These are phyloP conservation scores for Synodontis membranacea DNA, from an alignment of 2,113 vertebrate species.

Conservation along the genomic window DNA sequence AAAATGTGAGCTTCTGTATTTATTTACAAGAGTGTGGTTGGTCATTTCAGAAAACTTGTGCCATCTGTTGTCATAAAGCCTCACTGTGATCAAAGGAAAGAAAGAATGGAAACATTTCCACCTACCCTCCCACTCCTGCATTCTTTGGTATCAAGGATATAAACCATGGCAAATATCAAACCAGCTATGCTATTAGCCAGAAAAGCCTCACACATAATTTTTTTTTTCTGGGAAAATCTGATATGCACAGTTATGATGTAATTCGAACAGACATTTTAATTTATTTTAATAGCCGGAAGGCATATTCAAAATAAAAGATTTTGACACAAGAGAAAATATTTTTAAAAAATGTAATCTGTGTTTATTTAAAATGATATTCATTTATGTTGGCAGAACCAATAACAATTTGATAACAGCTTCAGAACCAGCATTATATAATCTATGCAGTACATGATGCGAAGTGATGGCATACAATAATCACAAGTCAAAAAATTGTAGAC, in stretches of 20 bases:
- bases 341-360: conserved; percentile 6
- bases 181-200: conserved; percentile 46
- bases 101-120: conserved; percentile 14
- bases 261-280: no score
- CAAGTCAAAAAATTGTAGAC: conserved; percentile 32
- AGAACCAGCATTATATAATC: conserved; percentile 13
- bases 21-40: conserved; percentile 53
- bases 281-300: conserved; percentile 26
- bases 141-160: conserved; percentile 60
- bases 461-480: conserved; percentile 30
- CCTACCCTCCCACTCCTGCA: conserved; percentile 43
- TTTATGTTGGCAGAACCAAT: conserved; percentile 9
- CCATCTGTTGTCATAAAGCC: conserved; percentile 32
- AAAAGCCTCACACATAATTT: not conserved
- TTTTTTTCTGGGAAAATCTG: not conserved
- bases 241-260: not conserved
- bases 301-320: conserved; percentile 21
- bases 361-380: conserved; percentile 13
- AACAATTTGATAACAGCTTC: not conserved
- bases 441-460: not conserved
- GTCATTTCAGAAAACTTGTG: conserved; percentile 49
- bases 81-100: conserved; percentile 20
- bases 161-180: conserved; percentile 59
- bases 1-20: not conserved
- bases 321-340: not conserved